These are phyloP conservation scores for Tenthredo notha DNA, from an alignment of 2,888 invertebrate species.

Conservation along the genomic window DNA sequence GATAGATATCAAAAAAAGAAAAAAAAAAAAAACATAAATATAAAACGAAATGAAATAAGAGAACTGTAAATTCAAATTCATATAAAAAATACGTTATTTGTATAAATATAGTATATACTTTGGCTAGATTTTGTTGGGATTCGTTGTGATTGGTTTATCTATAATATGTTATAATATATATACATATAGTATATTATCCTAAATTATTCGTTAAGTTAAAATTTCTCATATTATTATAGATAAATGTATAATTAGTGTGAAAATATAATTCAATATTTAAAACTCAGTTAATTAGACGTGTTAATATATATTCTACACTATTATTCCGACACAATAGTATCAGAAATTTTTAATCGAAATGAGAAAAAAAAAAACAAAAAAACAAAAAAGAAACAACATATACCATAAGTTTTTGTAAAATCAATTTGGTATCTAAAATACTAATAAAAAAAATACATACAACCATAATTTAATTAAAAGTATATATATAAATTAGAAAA, in stretches of 20 bases:
- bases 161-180: background rate
- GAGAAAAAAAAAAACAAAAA: background rate
- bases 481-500: background rate
- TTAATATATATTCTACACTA: conserved; percentile 29
- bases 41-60: background rate
- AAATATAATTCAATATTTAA: background rate
- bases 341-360: background rate
- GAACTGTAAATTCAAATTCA: conserved; percentile 36
- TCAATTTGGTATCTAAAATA: conserved; percentile 7
- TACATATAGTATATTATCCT: background rate
- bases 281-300: background rate
- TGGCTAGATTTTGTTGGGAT: conserved; percentile 50
- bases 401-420: background rate
- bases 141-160: conserved; percentile 39
- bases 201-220: background rate
- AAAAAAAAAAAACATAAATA: background rate
- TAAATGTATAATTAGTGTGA: background rate
- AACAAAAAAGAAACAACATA: background rate
- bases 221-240: background rate
- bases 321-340: conserved; percentile 16
- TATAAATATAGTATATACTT: conserved; percentile 41
- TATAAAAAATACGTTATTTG: conserved; percentile 42
- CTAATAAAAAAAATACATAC: background rate
- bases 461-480: background rate
- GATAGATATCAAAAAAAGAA: background rate